Evolutionary conservation across 2,888 invertebrate genomes (phyloP).

Genomic region (Lithodes maja): DNA sequence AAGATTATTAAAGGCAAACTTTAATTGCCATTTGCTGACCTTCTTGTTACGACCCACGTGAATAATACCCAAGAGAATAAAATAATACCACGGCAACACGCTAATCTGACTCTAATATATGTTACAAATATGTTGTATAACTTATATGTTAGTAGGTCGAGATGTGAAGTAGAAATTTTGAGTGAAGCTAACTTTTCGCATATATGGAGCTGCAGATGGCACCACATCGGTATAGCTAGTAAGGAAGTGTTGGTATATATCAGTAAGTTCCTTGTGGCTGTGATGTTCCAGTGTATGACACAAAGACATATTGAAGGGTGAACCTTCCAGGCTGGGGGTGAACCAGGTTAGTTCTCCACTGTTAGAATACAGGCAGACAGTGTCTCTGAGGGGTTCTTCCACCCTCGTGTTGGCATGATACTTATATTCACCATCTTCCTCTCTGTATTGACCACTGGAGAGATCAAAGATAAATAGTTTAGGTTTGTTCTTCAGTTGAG

Average conservation of each 20-base stretch:
- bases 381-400: neutral
- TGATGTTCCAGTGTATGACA: neutral
- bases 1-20: no score
- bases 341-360: neutral
- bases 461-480: conserved; percentile 20
- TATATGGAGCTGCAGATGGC: neutral
- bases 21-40: no score
- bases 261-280: neutral
- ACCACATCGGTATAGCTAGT: neutral
- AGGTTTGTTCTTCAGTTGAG: conserved; percentile 16
- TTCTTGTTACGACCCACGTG: no score
- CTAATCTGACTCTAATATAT: no score
- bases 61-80: no score
- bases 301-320: neutral
- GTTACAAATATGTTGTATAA: no score
- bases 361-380: neutral
- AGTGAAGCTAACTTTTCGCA: neutral
- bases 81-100: no score
- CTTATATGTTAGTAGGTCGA: neutral
- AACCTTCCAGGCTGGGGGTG: neutral
- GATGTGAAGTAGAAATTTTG: neutral
- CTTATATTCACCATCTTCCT: neutral
- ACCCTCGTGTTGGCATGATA: neutral
- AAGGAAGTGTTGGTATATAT: neutral
- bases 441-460: neutral